Percentiles rank a stretch among this genome's conserved stretches.
These are phyloP conservation scores for Phacellophora camtschatica DNA, from an alignment of 30 jellyfish, hydroid and myxozoan genomes.

Conservation along the genomic window DNA sequence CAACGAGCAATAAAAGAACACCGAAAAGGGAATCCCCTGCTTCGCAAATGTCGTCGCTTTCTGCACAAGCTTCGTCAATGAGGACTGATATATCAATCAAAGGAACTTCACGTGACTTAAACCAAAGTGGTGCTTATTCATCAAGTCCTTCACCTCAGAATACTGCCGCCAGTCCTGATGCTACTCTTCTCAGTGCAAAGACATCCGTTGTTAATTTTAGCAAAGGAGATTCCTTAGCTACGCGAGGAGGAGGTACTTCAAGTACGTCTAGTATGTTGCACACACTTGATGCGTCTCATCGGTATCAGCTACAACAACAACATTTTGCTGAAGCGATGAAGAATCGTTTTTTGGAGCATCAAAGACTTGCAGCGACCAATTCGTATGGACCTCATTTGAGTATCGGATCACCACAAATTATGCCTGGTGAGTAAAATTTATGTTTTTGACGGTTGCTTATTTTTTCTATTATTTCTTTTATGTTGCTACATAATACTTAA, in stretches of 20 bases:
- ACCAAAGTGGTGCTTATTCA: not conserved
- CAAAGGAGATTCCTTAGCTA: not conserved
- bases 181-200: not conserved
- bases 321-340: slow-evolving; percentile 18
- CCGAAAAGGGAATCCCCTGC: slow-evolving; percentile 45
- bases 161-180: not conserved
- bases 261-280: slow-evolving; percentile 3
- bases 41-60: slow-evolving; percentile 25
- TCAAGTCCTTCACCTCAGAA: not conserved
- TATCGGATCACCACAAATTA: not conserved
- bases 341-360: slow-evolving; percentile 13
- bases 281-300: not conserved
- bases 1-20: slow-evolving; percentile 1
- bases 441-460: not conserved
- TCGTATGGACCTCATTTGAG: slow-evolving; percentile 22
- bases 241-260: not conserved
- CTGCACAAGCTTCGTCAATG: slow-evolving; percentile 47
- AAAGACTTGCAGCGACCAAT: slow-evolving; percentile 35
- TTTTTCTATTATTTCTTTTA: too few species aligned
- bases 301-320: slow-evolving; percentile 20
- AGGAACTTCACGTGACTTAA: not conserved
- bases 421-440: slow-evolving; percentile 2
- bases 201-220: not conserved
- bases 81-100: slow-evolving; percentile 10
- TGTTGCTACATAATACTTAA: too few species aligned